Evolutionary conservation across 2,113 vertebrate genomes (phyloP).

Genomic region (Gymnorhina tibicen): DNA sequence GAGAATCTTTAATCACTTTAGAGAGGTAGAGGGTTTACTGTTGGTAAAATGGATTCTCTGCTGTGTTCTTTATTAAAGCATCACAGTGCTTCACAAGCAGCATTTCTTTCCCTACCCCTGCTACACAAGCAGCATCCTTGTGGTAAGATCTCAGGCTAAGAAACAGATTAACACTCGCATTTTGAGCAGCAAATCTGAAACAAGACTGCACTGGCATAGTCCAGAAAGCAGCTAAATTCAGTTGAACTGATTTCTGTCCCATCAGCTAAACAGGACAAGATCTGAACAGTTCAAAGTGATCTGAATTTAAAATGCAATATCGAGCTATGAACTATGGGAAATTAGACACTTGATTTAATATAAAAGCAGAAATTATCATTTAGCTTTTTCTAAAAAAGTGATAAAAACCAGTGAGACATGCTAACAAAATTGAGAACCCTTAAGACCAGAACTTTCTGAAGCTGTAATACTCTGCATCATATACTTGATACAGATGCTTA

Average conservation of each 20-base stretch:
- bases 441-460: background rate
- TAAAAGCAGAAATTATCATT: background rate
- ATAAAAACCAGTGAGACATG: background rate
- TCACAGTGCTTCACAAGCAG: background rate
- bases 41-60: background rate
- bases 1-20: background rate
- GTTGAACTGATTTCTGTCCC: background rate
- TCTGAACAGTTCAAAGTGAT: background rate
- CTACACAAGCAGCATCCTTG: background rate
- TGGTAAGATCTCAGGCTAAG: background rate
- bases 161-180: background rate
- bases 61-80: background rate
- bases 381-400: background rate
- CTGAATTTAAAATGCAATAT: background rate
- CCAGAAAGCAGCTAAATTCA: background rate
- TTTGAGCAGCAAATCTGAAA: background rate
- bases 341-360: background rate
- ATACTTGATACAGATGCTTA: background rate
- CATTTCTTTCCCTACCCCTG: background rate
- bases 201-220: background rate
- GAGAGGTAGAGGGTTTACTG: background rate
- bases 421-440: background rate
- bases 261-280: background rate
- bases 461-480: background rate
- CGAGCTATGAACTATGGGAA: background rate